Percentiles rank a stretch among this genome's conserved stretches.
These are phyloP conservation scores for Baccha elongata DNA, from an alignment of 2,888 invertebrate genomes.

Conservation along the genomic window DNA sequence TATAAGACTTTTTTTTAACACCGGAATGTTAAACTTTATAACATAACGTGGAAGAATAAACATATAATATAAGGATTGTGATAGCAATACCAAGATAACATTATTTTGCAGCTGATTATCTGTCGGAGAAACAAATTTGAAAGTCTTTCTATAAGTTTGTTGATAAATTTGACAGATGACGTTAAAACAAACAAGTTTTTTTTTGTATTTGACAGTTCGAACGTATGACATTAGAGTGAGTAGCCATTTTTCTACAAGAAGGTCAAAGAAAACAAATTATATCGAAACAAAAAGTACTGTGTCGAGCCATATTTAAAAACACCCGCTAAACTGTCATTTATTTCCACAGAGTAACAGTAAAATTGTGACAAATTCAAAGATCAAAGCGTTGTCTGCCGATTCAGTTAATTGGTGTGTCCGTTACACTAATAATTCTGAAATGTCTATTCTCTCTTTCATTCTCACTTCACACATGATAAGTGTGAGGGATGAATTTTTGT, in stretches of 20 bases:
- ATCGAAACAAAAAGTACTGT: background rate
- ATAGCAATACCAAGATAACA: slow-evolving; percentile 5
- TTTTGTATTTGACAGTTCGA: background rate
- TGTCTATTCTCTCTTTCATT: slow-evolving; percentile 15
- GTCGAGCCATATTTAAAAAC: slow-evolving; percentile 3
- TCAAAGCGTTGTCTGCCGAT: slow-evolving; percentile 77
- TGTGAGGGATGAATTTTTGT: background rate
- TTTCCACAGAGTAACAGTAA: background rate
- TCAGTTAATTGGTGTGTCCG: slow-evolving; percentile 78
- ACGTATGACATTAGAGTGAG: background rate
- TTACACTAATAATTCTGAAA: slow-evolving; percentile 71
- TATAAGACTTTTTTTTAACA: background rate
- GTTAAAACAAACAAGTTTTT: background rate
- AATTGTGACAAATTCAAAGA: slow-evolving; percentile 70
- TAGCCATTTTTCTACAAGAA: background rate
- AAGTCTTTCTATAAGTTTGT: background rate
- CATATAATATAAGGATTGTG: background rate
- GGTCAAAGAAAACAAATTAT: too few relatives aligned
- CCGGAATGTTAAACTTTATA: background rate
- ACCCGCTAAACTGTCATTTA: slow-evolving; percentile 3
- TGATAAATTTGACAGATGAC: slow-evolving; percentile 2
- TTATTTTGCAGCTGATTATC: slow-evolving; percentile 7
- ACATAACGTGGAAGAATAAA: background rate
- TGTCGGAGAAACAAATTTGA: slow-evolving; percentile 1
- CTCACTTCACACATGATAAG: background rate